A percentile compares a stretch with the other conserved stretches of the same genome.
These are phyloP conservation scores for Pseudeuparius sepicola DNA, from an alignment of 2,888 invertebrate genomes.

Conservation along the genomic window DNA sequence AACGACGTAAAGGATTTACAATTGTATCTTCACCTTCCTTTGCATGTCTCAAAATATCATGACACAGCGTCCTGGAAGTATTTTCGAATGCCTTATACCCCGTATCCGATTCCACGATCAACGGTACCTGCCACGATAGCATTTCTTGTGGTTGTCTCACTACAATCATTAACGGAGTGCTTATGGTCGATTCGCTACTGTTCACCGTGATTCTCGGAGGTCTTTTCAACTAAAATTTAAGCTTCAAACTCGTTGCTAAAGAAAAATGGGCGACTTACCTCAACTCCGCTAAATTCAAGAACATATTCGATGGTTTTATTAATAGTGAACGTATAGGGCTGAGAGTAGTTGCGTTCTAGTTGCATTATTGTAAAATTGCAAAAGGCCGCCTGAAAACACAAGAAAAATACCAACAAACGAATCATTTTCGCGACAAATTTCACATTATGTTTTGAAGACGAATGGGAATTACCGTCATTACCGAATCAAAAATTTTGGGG, in stretches of 20 bases:
- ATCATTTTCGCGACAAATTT: no score
- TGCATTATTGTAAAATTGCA: no score
- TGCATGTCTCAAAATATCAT: conserved; percentile 38
- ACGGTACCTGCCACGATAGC: conserved; percentile 71
- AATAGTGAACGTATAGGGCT: conserved; percentile 11
- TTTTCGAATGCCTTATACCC: conserved; percentile 43
- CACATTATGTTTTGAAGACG: no score
- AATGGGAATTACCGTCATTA: no score
- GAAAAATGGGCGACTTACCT: conserved; percentile 12
- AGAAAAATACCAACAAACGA: no score
- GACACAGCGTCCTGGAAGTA: conserved; percentile 53
- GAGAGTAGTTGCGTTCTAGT: no score
- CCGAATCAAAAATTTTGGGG: no score
- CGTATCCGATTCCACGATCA: conserved; percentile 44
- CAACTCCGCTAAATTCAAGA: conserved; percentile 18
- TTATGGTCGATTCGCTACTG: conserved; percentile 22
- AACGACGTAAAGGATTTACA: background rate
- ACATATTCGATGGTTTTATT: conserved; percentile 20
- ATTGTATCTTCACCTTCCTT: no score
- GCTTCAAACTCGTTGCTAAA: conserved; percentile 5
- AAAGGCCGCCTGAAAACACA: no score
- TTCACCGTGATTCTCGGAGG: conserved; percentile 28
- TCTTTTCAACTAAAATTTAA: background rate
- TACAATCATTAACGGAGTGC: conserved; percentile 58
- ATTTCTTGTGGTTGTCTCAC: conserved; percentile 65